Conservation (phyloP, 1,140 invertebrate species). For the Procambarus clarkii region DNA sequence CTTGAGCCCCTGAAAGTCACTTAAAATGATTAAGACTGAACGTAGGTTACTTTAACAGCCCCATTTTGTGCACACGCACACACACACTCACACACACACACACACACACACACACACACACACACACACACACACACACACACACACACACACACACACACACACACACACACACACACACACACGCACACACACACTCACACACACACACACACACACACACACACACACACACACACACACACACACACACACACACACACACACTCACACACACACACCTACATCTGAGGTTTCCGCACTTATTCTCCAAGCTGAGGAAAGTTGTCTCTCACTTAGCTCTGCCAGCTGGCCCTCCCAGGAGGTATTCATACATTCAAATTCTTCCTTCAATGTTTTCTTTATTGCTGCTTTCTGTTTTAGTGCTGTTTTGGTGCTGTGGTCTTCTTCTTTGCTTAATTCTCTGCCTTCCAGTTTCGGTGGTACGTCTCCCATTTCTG, state of each 20-base stretch:
- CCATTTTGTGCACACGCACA: no score
- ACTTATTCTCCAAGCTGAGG: neutral
- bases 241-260: no score
- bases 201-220: no score
- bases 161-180: no score
- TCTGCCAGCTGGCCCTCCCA: neutral
- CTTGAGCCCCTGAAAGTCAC: neutral
- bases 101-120: conserved; percentile 14
- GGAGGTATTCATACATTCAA: neutral
- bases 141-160: no score
- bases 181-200: no score
- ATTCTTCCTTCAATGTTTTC: no score
- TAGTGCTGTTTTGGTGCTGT: neutral
- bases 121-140: neutral
- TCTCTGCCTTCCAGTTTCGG: neutral
- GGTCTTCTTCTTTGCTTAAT: neutral
- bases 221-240: no score
- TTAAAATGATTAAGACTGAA: neutral
- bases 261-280: no score
- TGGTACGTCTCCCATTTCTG: neutral
- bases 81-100: no score
- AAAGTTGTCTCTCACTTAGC: neutral
- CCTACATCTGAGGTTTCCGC: neutral
- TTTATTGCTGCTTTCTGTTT: no score
- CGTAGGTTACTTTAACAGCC: neutral